Base-by-base conservation (phyloP, 1,140 invertebrate genomes). In the Diorhabda sublineata region DNA sequence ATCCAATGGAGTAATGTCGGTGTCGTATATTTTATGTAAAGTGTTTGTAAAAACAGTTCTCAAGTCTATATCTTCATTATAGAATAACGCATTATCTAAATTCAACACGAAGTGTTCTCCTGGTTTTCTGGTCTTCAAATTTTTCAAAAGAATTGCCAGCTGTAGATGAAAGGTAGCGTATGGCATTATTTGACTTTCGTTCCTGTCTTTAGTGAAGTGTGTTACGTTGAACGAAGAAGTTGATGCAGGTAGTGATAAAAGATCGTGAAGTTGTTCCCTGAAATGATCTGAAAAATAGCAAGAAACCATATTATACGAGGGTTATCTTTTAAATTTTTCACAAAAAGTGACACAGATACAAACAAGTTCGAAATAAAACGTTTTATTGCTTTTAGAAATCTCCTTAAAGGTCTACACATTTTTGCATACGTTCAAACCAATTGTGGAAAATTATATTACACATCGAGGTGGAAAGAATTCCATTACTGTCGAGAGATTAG, bases 81-180 rank as follows among this genome's bases (percentile, higher is more conserved):
- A 59, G 78, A 89, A 89, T 4, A 89, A 70, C 3, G 81, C 84
- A 68, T 84, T 88, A 1, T 82, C 83, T 58, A 84, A 79, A 44
- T 84, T 75, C 41, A 88, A 71, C n/a, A 78, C 77, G 52, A 68
- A 77, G 6, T 69, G 41, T 52, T 73, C 66, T 5, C 26, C 59
- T 4, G 47, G 42, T 42, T 64, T 59, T 8, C 64, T 58, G 4
- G 3, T 63, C 58, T 70, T 45, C 44, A 77, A 45, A 6, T 52
- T 67, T 64, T 70, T 71, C 5, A 74, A 3, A 41, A 78, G 66
- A 58, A 11, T 70, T 7, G 72, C 68, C 42, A 78, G 59, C 66
- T 78, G 73, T 6, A 71, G 8, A 69, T 77, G 72, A 3, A 73
- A 61, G 4, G 66, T 65, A 3, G 62, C 64, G 57, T 76, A 72